These are phyloP conservation scores for Bilobella aurantiaca DNA, from an alignment of 1,140 invertebrate species.

Conservation along the genomic window DNA sequence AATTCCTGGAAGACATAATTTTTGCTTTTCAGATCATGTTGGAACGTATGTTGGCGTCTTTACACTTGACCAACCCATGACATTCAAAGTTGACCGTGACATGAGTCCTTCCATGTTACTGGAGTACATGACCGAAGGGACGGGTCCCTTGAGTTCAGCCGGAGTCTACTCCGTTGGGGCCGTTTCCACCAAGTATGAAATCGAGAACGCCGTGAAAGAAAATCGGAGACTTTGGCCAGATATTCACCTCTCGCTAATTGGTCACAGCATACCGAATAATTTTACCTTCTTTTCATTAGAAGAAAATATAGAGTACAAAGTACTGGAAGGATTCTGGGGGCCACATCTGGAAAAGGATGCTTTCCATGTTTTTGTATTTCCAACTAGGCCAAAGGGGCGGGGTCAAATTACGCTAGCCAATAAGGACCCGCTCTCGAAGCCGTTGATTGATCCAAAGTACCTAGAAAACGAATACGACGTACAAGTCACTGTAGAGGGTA, in stretches of 20 bases:
- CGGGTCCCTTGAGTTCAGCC: slow-evolving; percentile 14
- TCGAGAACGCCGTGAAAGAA: background rate
- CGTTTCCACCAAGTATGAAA: background rate
- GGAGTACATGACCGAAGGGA: slow-evolving; percentile 17
- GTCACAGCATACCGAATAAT: background rate
- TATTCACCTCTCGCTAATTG: slow-evolving; percentile 11
- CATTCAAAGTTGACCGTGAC: slow-evolving; percentile 12
- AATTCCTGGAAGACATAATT: background rate
- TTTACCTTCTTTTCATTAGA: background rate
- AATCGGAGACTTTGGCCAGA: slow-evolving; percentile 2
- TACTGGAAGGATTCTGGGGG: background rate
- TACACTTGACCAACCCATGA: slow-evolving; percentile 13
- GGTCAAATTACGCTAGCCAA: slow-evolving; percentile 29
- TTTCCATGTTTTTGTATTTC: slow-evolving; percentile 11
- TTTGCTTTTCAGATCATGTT: slow-evolving; percentile 37
- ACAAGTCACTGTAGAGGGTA: slow-evolving; percentile 13
- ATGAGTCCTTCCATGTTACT: slow-evolving; percentile 4
- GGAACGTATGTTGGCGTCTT: slow-evolving; percentile 20
- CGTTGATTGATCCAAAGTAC: slow-evolving; percentile 35
- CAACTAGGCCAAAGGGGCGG: slow-evolving; percentile 8
- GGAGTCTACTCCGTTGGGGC: slow-evolving; percentile 1
- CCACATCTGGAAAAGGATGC: background rate
- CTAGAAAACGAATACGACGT: slow-evolving; percentile 23
- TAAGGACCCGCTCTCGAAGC: slow-evolving; percentile 23
- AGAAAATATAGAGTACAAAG: background rate